phyloP scores from a whole-genome alignment of 2,113 vertebrate species.

The Amia ocellicauda region DNA sequence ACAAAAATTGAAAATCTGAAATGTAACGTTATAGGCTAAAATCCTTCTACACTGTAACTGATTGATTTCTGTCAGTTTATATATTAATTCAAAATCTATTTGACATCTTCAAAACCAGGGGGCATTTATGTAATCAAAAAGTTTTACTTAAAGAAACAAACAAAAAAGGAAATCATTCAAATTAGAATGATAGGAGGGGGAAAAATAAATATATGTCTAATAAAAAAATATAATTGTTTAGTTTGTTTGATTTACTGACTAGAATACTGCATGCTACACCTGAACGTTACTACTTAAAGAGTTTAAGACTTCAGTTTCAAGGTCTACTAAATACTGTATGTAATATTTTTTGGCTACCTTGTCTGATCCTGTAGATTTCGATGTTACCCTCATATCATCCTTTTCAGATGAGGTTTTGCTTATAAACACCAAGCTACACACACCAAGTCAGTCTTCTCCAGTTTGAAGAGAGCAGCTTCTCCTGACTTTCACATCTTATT shows the following conservation, averaged over 20 bases:
- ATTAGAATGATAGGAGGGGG: slow-evolving; percentile 32
- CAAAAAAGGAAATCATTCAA: slow-evolving; percentile 67
- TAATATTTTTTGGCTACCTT: slow-evolving; percentile 54
- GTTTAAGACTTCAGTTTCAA: slow-evolving; percentile 42
- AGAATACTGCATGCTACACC: slow-evolving; percentile 55
- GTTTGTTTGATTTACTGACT: slow-evolving; percentile 58
- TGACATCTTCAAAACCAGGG: too few species aligned
- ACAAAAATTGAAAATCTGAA: too few species aligned
- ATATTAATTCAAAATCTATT: too few species aligned
- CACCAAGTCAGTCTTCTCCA: background rate
- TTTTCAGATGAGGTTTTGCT: slow-evolving; percentile 2
- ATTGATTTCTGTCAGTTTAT: too few species aligned
- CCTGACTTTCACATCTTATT: background rate
- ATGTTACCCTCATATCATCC: background rate
- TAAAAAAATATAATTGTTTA: slow-evolving; percentile 53
- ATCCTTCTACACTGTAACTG: too few species aligned
- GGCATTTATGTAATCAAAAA: too few species aligned
- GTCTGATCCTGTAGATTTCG: slow-evolving; percentile 29
- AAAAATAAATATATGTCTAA: slow-evolving; percentile 51
- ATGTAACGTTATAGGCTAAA: too few species aligned
- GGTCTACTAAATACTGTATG: slow-evolving; percentile 39
- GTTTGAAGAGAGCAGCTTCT: background rate
- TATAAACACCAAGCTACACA: slow-evolving; percentile 7
- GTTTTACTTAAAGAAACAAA: slow-evolving; percentile 66
- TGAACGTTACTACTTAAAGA: slow-evolving; percentile 54